Evolutionary conservation across 2,888 invertebrate genomes (phyloP).

Genomic region (Harpalus rufipes): DNA sequence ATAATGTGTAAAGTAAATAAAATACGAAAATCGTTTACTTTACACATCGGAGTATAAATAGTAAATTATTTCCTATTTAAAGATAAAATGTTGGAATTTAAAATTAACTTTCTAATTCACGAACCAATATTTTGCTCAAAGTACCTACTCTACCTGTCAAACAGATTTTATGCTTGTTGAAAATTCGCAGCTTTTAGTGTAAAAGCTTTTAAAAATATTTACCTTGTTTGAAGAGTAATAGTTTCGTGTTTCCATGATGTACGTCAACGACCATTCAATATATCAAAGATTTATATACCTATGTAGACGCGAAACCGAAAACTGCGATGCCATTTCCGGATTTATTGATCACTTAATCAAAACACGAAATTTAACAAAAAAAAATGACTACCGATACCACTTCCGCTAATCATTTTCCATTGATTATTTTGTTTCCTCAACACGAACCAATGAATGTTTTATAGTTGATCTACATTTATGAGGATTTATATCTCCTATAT

Average conservation of each 20-base stretch:
- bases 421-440: slow-evolving; percentile 15
- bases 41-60: too few relatives aligned
- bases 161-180: background rate
- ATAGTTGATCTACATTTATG: slow-evolving; percentile 20
- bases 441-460: slow-evolving; percentile 45
- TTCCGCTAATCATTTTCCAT: slow-evolving; percentile 5
- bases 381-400: background rate
- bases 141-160: background rate
- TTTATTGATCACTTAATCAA: background rate
- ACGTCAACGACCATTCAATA: slow-evolving; percentile 16
- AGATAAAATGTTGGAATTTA: too few relatives aligned
- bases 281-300: slow-evolving; percentile 21
- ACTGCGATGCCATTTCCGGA: background rate
- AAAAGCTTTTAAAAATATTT: slow-evolving; percentile 34
- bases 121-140: background rate
- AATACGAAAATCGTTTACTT: too few relatives aligned
- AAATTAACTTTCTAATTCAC: too few relatives aligned
- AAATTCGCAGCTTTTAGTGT: background rate
- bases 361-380: background rate
- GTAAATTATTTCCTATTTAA: too few relatives aligned
- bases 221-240: slow-evolving; percentile 10
- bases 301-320: background rate
- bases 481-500: background rate
- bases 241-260: slow-evolving; percentile 28
- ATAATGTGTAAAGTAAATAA: too few relatives aligned